Conservation (phyloP, 2,888 invertebrate genomes). For the Unio delphinus region DNA sequence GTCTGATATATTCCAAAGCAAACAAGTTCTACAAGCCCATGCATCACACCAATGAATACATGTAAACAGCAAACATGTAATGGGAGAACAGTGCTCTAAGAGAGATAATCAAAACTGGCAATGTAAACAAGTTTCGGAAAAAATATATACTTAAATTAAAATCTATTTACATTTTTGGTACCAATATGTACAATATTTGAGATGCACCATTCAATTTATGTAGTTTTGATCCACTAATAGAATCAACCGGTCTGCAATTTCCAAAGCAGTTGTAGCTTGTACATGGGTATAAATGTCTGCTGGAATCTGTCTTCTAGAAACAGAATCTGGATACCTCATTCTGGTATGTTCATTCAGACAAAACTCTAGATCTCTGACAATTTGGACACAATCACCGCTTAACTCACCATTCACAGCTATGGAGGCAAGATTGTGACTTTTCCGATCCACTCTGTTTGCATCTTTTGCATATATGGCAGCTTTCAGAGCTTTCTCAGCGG, state of each 20-base stretch:
- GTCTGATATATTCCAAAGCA: no score
- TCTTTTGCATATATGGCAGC: conserved; percentile 10
- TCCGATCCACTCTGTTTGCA: background rate
- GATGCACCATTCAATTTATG: no score
- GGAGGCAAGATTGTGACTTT: background rate
- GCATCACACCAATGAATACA: no score
- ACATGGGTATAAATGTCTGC: conserved; percentile 14
- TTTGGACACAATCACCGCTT: background rate
- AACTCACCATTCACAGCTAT: background rate
- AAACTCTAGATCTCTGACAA: conserved; percentile 9
- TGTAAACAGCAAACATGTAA: no score
- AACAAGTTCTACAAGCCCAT: no score
- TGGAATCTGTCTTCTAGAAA: conserved; percentile 11
- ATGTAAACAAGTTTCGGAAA: no score
- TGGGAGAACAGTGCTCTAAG: no score
- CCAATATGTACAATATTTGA: no score
- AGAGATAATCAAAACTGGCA: no score
- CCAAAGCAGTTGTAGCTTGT: conserved; percentile 12
- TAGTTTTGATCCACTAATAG: conserved; percentile 3
- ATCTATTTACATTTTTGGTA: no score
- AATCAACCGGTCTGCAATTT: conserved; percentile 11
- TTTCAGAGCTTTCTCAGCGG: conserved; percentile 14
- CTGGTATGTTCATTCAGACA: conserved; percentile 11
- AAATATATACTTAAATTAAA: no score
- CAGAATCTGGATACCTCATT: conserved; percentile 19